phyloP scores from a whole-genome alignment of 2,113 vertebrate species.

The Rhea americana region DNA sequence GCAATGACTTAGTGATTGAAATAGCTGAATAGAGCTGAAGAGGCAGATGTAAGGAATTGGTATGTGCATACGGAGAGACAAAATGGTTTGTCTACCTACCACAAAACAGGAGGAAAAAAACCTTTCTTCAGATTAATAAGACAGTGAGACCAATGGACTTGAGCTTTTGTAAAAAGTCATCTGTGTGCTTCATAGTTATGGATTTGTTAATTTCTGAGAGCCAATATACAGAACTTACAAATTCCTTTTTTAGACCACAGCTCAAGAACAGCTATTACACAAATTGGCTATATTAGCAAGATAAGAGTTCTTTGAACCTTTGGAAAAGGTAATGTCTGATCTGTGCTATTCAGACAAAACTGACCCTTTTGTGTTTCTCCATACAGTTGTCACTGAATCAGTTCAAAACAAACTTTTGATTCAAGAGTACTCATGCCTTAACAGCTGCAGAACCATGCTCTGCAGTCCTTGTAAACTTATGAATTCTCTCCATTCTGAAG shows the following conservation, averaged over 20 bases:
- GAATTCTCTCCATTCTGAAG: not conserved
- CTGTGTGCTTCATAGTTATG: not conserved
- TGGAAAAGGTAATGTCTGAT: not conserved
- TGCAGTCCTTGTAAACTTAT: not conserved
- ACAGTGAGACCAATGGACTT: not conserved
- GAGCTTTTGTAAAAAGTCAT: not conserved
- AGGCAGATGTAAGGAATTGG: not conserved
- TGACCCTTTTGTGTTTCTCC: not conserved
- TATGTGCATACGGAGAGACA: not conserved
- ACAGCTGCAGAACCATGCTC: not conserved
- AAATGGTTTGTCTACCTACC: not conserved
- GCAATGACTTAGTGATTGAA: not conserved
- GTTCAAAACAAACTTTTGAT: not conserved
- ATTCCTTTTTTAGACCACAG: not conserved
- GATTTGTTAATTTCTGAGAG: not conserved
- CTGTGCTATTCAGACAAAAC: not conserved
- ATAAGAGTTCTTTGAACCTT: not conserved
- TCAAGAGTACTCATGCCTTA: not conserved
- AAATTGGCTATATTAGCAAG: not conserved
- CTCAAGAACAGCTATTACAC: not conserved
- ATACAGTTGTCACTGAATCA: not conserved
- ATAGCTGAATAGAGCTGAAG: not conserved
- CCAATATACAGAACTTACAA: not conserved
- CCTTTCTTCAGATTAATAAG: not conserved
- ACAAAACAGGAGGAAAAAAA: not conserved